Evolutionary conservation across 2,888 invertebrate species (phyloP).

Genomic region (Drepana falcataria): DNA sequence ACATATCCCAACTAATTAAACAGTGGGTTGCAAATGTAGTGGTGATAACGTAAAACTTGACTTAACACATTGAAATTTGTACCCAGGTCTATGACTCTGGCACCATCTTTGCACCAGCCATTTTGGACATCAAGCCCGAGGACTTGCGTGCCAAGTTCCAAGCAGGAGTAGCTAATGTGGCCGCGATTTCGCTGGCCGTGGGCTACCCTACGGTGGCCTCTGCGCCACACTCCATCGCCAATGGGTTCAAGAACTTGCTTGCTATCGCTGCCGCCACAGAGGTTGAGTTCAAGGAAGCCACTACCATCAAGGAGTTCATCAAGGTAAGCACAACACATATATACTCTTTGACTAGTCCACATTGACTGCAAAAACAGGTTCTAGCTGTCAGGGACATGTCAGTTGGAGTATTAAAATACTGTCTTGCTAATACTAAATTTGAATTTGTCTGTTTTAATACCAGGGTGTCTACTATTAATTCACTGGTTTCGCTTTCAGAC

Average conservation of each 20-base stretch:
- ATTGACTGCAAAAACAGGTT: too few relatives aligned
- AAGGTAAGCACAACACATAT: slow-evolving; percentile 82
- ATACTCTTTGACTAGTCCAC: too few relatives aligned
- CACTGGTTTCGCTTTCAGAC: slow-evolving; percentile 64
- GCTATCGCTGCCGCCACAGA: slow-evolving; percentile 98
- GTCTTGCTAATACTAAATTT: too few relatives aligned
- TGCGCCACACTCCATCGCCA: slow-evolving; percentile 97
- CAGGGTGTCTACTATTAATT: slow-evolving; percentile 30
- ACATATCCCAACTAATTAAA: too few relatives aligned
- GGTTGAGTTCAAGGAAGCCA: slow-evolving; percentile 95
- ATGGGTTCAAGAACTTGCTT: slow-evolving; percentile 98
- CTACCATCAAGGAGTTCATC: slow-evolving; percentile 93
- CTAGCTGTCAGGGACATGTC: too few relatives aligned
- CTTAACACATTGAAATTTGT: too few relatives aligned
- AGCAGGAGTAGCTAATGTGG: slow-evolving; percentile 96
- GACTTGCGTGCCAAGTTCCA: slow-evolving; percentile 94
- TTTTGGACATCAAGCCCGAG: slow-evolving; percentile 98
- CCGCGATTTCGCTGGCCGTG: slow-evolving; percentile 93
- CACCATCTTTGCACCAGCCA: slow-evolving; percentile 97
- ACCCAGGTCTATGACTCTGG: slow-evolving; percentile 98
- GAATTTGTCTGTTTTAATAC: slow-evolving; percentile 63
- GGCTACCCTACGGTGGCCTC: slow-evolving; percentile 98
- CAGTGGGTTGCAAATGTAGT: too few relatives aligned
- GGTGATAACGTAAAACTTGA: too few relatives aligned
- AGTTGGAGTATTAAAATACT: too few relatives aligned